Percentiles rank a stretch among this genome's conserved stretches.
Conservation (phyloP, 2,888 invertebrate species). For the Brachypterus glaber region DNA sequence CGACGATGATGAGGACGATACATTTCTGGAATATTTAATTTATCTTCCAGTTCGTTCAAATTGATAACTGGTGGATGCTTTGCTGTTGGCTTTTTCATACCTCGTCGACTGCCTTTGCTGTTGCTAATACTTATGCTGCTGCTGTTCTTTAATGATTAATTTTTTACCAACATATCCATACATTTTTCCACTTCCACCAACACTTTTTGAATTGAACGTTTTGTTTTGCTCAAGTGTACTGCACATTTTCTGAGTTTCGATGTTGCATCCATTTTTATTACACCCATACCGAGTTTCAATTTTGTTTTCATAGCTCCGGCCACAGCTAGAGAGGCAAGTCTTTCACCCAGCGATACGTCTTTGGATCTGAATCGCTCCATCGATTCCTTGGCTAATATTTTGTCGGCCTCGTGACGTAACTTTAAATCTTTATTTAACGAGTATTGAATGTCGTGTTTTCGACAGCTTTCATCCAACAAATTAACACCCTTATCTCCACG, state of each 20-base stretch:
- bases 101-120: not conserved
- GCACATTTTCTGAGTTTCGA: too few species aligned
- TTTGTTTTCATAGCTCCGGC: conserved; percentile 18
- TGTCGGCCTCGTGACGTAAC: conserved; percentile 32
- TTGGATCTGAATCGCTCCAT: conserved; percentile 17
- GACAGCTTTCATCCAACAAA: conserved; percentile 29
- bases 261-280: conserved; percentile 29
- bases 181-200: too few species aligned
- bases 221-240: not conserved
- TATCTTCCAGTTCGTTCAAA: not conserved
- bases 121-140: not conserved
- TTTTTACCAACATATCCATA: too few species aligned
- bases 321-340: conserved; percentile 26
- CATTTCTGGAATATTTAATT: not conserved
- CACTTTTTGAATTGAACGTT: not conserved
- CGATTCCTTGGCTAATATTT: conserved; percentile 28
- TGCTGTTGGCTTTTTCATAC: not conserved
- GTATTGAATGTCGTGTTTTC: conserved; percentile 32
- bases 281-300: conserved; percentile 13
- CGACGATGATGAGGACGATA: too few species aligned
- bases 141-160: not conserved
- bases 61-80: not conserved
- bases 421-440: conserved; percentile 16
- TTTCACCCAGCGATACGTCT: conserved; percentile 26
- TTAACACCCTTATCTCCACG: conserved; percentile 32